Conservation (phyloP, 2,888 invertebrate species). For the Entomobrya multifasciata region DNA sequence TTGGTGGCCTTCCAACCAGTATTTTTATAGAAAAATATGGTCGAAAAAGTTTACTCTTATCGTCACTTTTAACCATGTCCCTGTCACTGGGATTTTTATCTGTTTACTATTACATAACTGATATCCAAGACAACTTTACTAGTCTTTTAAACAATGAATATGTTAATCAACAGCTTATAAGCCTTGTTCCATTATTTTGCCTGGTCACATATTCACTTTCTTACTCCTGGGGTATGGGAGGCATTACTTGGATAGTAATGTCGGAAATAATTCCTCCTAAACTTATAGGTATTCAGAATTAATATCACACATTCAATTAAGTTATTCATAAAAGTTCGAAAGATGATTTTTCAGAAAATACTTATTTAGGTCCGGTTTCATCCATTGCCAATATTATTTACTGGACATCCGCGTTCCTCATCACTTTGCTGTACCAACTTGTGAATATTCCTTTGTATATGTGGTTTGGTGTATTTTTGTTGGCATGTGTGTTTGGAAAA, state of each 20-base stretch:
- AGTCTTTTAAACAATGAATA: too few species aligned
- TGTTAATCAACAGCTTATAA: not conserved
- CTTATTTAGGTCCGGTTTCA: too few species aligned
- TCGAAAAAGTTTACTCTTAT: conserved; percentile 87
- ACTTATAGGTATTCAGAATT: conserved; percentile 82
- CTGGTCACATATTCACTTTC: conserved; percentile 85
- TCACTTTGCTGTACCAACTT: conserved; percentile 87
- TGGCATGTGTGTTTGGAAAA: conserved; percentile 79
- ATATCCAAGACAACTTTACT: not conserved
- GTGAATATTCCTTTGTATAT: conserved; percentile 82
- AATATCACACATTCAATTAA: too few species aligned
- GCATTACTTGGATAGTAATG: conserved; percentile 92
- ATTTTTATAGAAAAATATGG: conserved; percentile 90
- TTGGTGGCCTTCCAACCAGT: conserved; percentile 82
- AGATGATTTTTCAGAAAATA: too few species aligned
- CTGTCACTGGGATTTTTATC: not conserved
- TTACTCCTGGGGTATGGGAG: conserved; percentile 81
- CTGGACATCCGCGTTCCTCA: conserved; percentile 88
- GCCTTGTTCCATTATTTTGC: not conserved
- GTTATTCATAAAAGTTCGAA: too few species aligned
- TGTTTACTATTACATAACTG: not conserved
- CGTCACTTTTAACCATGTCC: not conserved
- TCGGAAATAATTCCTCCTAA: conserved; percentile 89
- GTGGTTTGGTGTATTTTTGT: not conserved
- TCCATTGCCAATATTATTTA: conserved; percentile 89